These are phyloP conservation scores for Platycnemis pennipes DNA, from an alignment of 2,888 invertebrate genomes.

Conservation along the genomic window DNA sequence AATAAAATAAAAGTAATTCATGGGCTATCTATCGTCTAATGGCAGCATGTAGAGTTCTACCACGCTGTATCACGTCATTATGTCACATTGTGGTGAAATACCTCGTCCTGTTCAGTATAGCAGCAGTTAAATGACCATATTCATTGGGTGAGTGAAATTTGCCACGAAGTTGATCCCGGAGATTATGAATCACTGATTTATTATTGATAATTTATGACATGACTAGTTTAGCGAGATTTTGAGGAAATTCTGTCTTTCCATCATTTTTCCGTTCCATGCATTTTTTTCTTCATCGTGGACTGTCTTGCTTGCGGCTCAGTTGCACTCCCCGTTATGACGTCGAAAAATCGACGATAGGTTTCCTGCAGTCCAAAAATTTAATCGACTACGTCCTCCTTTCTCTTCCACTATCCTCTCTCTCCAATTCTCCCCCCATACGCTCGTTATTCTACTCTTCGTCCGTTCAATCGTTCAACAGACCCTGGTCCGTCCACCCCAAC, in stretches of 20 bases:
- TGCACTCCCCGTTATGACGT: neutral
- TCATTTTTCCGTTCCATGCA: no score
- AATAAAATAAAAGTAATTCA: no score
- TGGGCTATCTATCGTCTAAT: no score
- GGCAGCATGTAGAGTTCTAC: no score
- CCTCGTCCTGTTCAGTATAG: no score
- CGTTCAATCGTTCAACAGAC: neutral
- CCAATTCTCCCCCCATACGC: neutral
- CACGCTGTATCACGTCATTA: no score
- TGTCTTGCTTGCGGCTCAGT: neutral
- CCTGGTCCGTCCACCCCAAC: neutral
- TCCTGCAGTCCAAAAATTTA: neutral
- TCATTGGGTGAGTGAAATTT: no score
- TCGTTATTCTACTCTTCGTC: slow-evolving; percentile 9
- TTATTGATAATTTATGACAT: neutral
- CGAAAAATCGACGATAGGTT: neutral
- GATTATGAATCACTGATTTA: no score
- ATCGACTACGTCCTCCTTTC: neutral
- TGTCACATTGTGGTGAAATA: no score
- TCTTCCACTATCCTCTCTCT: neutral
- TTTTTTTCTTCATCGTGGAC: neutral
- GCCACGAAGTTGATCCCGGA: no score
- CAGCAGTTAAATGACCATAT: no score
- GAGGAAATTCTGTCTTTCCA: no score
- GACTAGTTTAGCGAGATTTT: neutral